phyloP scores from a whole-genome alignment of 2,113 vertebrate species.

The Monopterus albus region DNA sequence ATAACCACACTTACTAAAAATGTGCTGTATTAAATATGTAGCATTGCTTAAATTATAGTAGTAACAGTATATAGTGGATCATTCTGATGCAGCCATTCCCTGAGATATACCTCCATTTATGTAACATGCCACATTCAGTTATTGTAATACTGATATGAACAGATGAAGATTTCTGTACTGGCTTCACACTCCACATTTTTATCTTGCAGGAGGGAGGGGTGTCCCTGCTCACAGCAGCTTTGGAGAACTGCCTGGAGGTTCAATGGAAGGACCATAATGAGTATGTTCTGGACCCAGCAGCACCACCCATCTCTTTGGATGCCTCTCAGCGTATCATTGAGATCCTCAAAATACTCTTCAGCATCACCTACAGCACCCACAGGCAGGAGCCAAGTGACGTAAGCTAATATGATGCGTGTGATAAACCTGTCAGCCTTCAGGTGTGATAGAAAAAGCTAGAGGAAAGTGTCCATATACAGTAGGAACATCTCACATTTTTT shows the following conservation, averaged over 20 bases:
- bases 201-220: constrained; percentile 71
- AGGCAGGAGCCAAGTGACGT: constrained; percentile 79
- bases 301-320: constrained; percentile 72
- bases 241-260: constrained; percentile 76
- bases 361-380: constrained; percentile 77
- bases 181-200: neutral
- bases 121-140: too few species aligned
- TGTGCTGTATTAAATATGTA: neutral
- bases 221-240: constrained; percentile 73
- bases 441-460: neutral
- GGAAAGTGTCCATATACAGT: neutral
- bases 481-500: too few species aligned
- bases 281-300: constrained; percentile 52
- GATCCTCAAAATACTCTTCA: constrained; percentile 84
- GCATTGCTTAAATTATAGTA: neutral
- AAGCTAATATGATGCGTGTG: neutral
- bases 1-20: neutral
- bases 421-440: neutral
- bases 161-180: neutral
- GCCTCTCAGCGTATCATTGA: constrained; percentile 74
- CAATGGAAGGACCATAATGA: constrained; percentile 78
- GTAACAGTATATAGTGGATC: neutral
- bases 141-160: neutral
- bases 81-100: too few species aligned
- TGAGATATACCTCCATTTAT: too few species aligned